Percentiles rank a stretch among this genome's conserved stretches.
These are phyloP conservation scores for Sinodicranocentrus sp. DNA, from an alignment of 2,888 invertebrate species.

Conservation along the genomic window DNA sequence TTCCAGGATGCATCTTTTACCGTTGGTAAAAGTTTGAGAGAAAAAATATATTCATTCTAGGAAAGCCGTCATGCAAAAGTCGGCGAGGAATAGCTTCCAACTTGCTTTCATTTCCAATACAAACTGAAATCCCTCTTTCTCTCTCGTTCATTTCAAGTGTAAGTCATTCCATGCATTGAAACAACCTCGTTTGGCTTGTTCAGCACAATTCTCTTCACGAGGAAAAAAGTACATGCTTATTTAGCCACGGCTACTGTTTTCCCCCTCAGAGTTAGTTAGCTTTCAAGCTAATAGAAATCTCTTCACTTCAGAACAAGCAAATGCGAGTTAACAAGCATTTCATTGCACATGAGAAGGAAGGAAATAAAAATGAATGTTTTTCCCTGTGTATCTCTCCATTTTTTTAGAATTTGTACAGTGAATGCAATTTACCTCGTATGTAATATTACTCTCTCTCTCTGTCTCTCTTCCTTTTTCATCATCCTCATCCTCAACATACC, in stretches of 20 bases:
- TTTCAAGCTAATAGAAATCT: slow-evolving; percentile 39
- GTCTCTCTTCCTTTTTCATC: neutral
- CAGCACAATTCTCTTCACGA: slow-evolving; percentile 10
- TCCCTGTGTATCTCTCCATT: too few relatives aligned
- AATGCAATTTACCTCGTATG: neutral
- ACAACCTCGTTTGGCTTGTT: slow-evolving; percentile 45
- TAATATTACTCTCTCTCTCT: neutral
- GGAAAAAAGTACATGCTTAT: neutral
- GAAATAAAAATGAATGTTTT: slow-evolving; percentile 16
- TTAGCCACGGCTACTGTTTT: neutral
- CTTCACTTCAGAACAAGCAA: slow-evolving; percentile 24
- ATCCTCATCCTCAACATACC: too few relatives aligned
- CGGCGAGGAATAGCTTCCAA: slow-evolving; percentile 15
- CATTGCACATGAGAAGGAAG: neutral
- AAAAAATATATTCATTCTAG: slow-evolving; percentile 9
- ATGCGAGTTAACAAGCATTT: slow-evolving; percentile 43
- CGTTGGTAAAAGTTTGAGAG: neutral
- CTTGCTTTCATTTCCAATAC: slow-evolving; percentile 27
- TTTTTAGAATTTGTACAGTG: neutral
- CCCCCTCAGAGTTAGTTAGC: neutral
- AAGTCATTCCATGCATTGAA: slow-evolving; percentile 51
- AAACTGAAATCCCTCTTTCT: slow-evolving; percentile 8
- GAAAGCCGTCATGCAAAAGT: slow-evolving; percentile 27
- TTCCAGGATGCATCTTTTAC: too few relatives aligned
- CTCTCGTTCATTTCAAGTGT: neutral